These are phyloP conservation scores for Ianthella basta DNA, from an alignment of 37 sponge, comb jelly and placozoan species.

Conservation along the genomic window DNA sequence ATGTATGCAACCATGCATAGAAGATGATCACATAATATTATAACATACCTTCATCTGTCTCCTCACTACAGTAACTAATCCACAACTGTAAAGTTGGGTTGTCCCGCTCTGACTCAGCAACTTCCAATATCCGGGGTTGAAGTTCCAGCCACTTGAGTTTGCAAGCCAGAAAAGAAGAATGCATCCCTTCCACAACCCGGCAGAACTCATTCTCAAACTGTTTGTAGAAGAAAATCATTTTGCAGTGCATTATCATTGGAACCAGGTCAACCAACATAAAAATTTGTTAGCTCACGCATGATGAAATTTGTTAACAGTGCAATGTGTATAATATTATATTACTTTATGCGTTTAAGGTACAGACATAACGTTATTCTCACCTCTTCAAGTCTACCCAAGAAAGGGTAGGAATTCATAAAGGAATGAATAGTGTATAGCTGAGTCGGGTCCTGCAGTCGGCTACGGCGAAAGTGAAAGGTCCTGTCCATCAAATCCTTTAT, in stretches of 20 bases:
- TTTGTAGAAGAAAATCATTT: background rate
- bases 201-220: background rate
- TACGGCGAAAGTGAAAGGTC: background rate
- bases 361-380: too few relatives aligned
- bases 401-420: background rate
- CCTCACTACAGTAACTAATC: background rate
- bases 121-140: background rate
- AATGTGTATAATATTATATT: too few relatives aligned
- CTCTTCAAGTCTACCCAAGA: background rate
- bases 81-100: background rate
- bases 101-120: background rate
- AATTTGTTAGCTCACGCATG: too few relatives aligned
- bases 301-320: too few relatives aligned
- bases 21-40: background rate
- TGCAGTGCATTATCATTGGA: background rate
- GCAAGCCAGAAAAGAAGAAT: slow-evolving; percentile 1
- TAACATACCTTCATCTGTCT: slow-evolving; percentile 8
- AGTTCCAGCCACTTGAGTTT: background rate
- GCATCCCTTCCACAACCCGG: background rate
- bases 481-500: background rate
- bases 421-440: background rate
- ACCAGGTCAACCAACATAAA: too few relatives aligned
- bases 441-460: background rate
- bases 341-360: too few relatives aligned
- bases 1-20: background rate